Evolutionary conservation across 2,113 vertebrate genomes (phyloP).

Genomic region (Formicarius rufipectus): DNA sequence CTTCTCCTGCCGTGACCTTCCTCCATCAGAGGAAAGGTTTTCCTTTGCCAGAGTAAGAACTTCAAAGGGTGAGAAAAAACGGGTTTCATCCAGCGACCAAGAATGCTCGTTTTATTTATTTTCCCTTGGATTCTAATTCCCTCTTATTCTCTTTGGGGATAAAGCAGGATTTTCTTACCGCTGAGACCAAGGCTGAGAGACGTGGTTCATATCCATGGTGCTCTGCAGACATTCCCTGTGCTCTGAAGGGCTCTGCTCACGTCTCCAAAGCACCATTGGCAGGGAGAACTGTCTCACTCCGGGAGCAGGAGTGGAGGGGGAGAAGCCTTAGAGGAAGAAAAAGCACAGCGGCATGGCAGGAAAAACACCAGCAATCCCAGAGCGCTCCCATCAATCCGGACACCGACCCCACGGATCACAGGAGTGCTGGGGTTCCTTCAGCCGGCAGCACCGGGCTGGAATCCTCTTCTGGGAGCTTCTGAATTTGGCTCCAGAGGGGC

Average conservation of each 20-base stretch:
- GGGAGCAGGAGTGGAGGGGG: background rate
- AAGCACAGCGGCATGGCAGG: background rate
- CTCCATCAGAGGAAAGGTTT: background rate
- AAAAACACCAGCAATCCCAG: background rate
- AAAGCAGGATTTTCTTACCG: conserved; percentile 14
- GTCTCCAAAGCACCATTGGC: background rate
- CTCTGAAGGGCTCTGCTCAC: background rate
- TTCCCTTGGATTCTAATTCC: conserved; percentile 36
- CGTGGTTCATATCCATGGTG: background rate
- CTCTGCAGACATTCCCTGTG: background rate
- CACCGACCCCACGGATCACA: background rate
- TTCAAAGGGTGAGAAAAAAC: conserved; percentile 27
- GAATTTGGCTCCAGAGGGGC: background rate
- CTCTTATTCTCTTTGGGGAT: background rate
- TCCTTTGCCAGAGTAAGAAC: background rate
- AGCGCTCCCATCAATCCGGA: background rate
- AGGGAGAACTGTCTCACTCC: background rate
- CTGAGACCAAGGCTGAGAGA: background rate
- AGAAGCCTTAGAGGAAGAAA: background rate
- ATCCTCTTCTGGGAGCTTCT: background rate
- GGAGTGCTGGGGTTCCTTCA: background rate
- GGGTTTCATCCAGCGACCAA: background rate
- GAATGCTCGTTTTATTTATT: conserved; percentile 35
- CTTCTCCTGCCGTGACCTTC: background rate
- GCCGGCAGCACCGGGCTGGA: background rate